phyloP scores from a whole-genome alignment of 2,113 vertebrate genomes.

The Lepus timidus region DNA sequence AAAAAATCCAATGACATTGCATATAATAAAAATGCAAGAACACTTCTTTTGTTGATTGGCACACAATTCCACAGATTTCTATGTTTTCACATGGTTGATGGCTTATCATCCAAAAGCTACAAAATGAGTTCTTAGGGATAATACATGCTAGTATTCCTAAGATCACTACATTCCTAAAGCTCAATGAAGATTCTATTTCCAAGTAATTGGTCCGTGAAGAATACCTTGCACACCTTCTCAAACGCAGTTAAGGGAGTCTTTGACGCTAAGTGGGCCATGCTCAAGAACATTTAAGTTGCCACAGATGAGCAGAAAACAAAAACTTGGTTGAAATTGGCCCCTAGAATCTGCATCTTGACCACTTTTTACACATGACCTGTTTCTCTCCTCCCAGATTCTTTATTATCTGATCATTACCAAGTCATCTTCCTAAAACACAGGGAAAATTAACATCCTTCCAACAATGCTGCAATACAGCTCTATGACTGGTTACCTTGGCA shows the following conservation, averaged over 20 bases:
- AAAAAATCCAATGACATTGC: background rate
- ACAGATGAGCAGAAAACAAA: background rate
- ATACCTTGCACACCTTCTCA: background rate
- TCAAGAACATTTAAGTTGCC: background rate
- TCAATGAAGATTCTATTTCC: background rate
- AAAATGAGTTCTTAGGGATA: background rate
- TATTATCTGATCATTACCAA: background rate
- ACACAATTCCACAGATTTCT: background rate
- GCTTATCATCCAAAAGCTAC: background rate
- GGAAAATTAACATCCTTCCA: background rate
- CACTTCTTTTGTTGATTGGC: background rate
- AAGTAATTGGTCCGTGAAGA: background rate
- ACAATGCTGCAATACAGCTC: background rate
- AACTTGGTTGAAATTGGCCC: background rate
- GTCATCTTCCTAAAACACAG: background rate
- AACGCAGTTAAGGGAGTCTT: background rate
- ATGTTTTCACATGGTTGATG: background rate
- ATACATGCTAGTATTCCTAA: background rate
- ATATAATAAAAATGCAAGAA: background rate
- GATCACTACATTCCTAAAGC: background rate
- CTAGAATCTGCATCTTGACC: background rate
- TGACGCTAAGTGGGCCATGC: background rate
- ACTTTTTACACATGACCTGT: background rate
- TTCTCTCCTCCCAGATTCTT: background rate
- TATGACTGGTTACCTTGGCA: background rate